Conservation (phyloP, 2,797 vertebrate species). For the Cryptoprocta ferox region DNA sequence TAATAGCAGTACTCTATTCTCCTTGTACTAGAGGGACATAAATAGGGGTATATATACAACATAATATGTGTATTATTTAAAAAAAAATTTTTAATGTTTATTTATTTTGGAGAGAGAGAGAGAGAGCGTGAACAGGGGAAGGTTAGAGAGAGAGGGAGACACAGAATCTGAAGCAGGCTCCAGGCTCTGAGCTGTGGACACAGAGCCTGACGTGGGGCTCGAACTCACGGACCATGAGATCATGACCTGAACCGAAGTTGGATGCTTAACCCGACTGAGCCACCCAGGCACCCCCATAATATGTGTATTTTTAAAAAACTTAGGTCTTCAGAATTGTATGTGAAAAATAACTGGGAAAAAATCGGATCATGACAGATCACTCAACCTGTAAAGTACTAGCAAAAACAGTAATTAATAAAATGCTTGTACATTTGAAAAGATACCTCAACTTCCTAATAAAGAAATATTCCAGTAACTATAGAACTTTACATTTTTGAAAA, state of each 20-base stretch:
- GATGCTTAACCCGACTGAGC: too few species aligned
- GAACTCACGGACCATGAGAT: too few species aligned
- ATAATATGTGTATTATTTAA: conserved; percentile 6
- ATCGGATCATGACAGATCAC: not conserved
- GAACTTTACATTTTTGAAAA: not conserved
- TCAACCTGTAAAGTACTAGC: not conserved
- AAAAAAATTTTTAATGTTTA: not conserved
- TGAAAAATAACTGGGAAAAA: not conserved
- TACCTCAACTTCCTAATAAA: not conserved
- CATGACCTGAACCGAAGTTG: too few species aligned
- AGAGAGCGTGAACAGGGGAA: too few species aligned
- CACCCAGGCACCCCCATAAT: not conserved
- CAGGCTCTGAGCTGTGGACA: too few species aligned
- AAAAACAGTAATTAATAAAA: conserved; percentile 18
- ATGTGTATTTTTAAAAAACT: not conserved
- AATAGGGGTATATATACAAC: not conserved
- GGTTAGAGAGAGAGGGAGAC: too few species aligned
- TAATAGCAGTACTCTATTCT: not conserved
- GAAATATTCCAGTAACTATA: not conserved
- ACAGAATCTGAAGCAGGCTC: too few species aligned
- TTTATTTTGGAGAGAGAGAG: too few species aligned
- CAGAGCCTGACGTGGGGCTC: too few species aligned
- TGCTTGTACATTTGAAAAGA: not conserved
- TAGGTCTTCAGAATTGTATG: not conserved
- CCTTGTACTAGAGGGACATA: not conserved